A percentile compares a stretch with the other conserved stretches of the same genome.
These are phyloP conservation scores for Hippocampus mohnikei DNA, from an alignment of 2,113 vertebrate genomes.

Conservation along the genomic window DNA sequence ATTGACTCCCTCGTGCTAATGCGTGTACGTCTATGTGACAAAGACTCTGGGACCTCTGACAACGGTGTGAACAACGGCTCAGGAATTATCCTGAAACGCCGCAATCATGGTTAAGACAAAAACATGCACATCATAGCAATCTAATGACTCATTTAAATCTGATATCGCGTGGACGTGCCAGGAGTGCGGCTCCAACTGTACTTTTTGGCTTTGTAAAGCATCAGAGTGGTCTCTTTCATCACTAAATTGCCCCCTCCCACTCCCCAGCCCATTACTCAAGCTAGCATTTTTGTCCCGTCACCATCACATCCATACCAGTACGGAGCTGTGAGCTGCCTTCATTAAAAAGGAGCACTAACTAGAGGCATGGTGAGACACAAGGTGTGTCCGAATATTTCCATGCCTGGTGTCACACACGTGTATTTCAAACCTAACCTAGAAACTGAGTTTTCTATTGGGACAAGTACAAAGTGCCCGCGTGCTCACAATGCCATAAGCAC, in stretches of 20 bases:
- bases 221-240: conserved; percentile 50
- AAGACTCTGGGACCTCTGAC: conserved; percentile 26
- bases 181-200: conserved; percentile 5
- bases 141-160: not conserved
- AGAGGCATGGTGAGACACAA: not conserved
- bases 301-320: conserved; percentile 36
- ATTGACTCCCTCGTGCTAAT: conserved; percentile 40
- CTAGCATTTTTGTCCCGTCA: conserved; percentile 55
- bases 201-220: conserved; percentile 15
- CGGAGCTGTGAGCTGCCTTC: conserved; percentile 30
- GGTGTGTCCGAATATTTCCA: not conserved
- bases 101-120: not conserved
- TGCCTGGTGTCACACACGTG: not conserved
- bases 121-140: not conserved
- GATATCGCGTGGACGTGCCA: conserved; percentile 18
- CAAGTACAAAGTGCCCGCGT: not conserved
- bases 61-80: conserved; percentile 38
- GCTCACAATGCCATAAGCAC: not conserved
- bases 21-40: conserved; percentile 21
- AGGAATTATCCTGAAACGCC: conserved; percentile 35
- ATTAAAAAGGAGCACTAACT: conserved; percentile 4
- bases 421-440: not conserved
- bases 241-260: conserved; percentile 15
- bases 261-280: conserved; percentile 32
- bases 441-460: not conserved